Conservation (phyloP, 2,113 vertebrate species). For the Hemibagrus wyckioides region DNA sequence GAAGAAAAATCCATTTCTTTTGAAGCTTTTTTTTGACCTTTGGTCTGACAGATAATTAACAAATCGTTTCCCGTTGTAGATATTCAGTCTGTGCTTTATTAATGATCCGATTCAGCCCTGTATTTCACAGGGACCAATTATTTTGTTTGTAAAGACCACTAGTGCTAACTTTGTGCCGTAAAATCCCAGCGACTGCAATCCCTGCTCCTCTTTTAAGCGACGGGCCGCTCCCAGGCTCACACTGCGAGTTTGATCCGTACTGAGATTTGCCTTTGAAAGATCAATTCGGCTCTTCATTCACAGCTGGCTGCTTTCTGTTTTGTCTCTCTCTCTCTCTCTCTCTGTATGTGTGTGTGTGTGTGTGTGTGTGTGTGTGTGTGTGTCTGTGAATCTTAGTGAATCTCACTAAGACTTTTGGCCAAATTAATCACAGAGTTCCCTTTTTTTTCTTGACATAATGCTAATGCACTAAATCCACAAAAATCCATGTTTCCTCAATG, state of each 20-base stretch:
- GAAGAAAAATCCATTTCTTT: neutral
- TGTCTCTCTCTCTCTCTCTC: no score
- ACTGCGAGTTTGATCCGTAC: constrained; percentile 12
- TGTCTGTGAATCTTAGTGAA: no score
- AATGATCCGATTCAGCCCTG: constrained; percentile 14
- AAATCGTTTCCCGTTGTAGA: constrained; percentile 12
- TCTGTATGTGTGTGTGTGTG: neutral
- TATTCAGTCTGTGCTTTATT: constrained; percentile 21
- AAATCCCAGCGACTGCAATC: neutral
- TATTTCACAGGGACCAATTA: constrained; percentile 49
- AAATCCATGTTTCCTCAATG: neutral
- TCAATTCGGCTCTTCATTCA: constrained; percentile 19
- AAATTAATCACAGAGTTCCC: constrained; percentile 2
- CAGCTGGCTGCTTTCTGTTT: constrained; percentile 24
- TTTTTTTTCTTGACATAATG: neutral
- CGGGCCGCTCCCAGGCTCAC: neutral
- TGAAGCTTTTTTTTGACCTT: constrained; percentile 1
- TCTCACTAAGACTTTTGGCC: neutral
- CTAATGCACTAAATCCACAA: neutral
- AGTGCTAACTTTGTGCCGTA: neutral
- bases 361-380: neutral
- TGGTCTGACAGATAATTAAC: constrained; percentile 22
- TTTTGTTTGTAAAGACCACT: constrained; percentile 17
- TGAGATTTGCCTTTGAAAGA: constrained; percentile 36
- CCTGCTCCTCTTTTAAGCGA: constrained; percentile 15